These are phyloP conservation scores for Atlantisia rogersi DNA, from an alignment of 2,113 vertebrate genomes.

Conservation along the genomic window DNA sequence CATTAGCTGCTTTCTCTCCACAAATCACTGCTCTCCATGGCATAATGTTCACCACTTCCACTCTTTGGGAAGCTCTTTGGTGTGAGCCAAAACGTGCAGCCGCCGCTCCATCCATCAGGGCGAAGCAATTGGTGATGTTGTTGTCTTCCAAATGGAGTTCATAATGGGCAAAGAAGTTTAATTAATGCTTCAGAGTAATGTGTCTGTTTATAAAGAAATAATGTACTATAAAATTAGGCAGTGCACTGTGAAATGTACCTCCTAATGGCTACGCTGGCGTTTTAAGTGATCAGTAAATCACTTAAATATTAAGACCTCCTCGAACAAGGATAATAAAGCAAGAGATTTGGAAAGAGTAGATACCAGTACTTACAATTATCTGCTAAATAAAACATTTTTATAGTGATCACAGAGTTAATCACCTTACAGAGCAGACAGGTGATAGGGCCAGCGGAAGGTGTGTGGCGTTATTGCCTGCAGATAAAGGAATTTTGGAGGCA, in stretches of 20 bases:
- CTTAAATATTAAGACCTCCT: conserved; percentile 81
- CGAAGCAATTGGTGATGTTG: not conserved
- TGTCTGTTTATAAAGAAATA: conserved; percentile 84
- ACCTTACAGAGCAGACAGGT: conserved; percentile 40
- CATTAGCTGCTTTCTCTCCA: conserved; percentile 44
- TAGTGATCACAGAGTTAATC: conserved; percentile 73
- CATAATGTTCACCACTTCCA: not conserved
- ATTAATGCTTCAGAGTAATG: conserved; percentile 77
- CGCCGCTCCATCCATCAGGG: conserved; percentile 52
- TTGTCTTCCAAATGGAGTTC: conserved; percentile 69
- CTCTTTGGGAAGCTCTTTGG: conserved; percentile 39
- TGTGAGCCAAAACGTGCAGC: conserved; percentile 34
- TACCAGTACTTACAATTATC: conserved; percentile 71
- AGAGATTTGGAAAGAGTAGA: conserved; percentile 73
- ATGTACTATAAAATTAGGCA: conserved; percentile 80
- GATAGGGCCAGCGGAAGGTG: conserved; percentile 30
- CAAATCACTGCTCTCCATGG: conserved; percentile 54
- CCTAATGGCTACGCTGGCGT: conserved; percentile 77
- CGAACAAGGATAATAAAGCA: conserved; percentile 77
- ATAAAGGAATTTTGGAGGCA: not conserved
- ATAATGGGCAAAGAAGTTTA: conserved; percentile 71
- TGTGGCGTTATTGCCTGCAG: not conserved
- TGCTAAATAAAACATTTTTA: conserved; percentile 80
- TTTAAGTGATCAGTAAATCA: conserved; percentile 82
- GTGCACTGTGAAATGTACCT: conserved; percentile 70